These are phyloP conservation scores for Chaetops frenatus DNA, from an alignment of 2,113 vertebrate genomes.

Conservation along the genomic window DNA sequence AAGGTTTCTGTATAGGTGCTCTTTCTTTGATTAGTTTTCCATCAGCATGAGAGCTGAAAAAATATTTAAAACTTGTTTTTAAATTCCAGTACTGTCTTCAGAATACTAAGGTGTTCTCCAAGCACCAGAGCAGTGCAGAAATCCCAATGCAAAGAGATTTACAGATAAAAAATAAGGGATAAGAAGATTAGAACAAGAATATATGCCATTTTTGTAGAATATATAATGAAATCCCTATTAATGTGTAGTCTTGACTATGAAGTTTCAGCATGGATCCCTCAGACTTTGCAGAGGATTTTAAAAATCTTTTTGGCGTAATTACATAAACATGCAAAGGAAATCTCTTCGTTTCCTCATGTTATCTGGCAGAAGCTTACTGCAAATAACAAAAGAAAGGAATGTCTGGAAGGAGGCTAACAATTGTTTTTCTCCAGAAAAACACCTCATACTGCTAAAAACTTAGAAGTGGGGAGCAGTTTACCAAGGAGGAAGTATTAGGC, in stretches of 20 bases:
- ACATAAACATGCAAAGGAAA: conserved; percentile 15
- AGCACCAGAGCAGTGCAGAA: neutral
- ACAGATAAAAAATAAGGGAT: neutral
- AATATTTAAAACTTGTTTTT: neutral
- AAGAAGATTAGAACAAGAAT: conserved; percentile 34
- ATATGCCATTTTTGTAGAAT: conserved; percentile 4
- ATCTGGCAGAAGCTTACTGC: neutral
- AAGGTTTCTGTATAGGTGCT: neutral
- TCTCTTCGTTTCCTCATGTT: neutral
- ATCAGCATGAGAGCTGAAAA: neutral
- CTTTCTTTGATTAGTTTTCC: conserved; percentile 1
- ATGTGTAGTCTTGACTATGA: neutral
- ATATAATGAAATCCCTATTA: conserved; percentile 13
- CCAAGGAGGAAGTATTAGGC: neutral
- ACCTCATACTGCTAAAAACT: neutral
- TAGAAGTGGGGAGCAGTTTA: neutral
- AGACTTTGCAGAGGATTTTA: conserved; percentile 34
- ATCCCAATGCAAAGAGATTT: conserved; percentile 2
- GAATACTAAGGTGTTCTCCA: neutral
- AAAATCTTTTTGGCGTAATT: conserved; percentile 47
- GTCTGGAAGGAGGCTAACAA: neutral
- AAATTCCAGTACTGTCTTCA: neutral
- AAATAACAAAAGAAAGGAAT: neutral
- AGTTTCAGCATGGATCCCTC: neutral
- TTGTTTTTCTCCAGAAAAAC: neutral